Evolutionary conservation across 92 coral and sea anemone species (phyloP), one percentile per base, ranked within the genome.

Genomic region (Chrysogorgia sp.): DNA sequence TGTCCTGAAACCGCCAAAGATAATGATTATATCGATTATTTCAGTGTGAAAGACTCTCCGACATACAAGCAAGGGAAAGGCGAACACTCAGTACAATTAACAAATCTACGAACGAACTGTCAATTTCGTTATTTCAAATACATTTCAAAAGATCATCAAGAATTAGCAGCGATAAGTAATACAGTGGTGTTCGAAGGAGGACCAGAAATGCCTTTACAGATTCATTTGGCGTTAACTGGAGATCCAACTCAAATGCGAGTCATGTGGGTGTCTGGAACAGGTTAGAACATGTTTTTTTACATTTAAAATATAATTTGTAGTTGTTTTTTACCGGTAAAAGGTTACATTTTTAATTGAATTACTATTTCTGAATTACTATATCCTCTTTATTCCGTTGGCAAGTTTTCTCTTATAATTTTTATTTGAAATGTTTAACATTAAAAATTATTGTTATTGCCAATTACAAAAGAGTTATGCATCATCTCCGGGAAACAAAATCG

Each of bases 231-330:
- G 25, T 90, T 93, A 14, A 90, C 97, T 30, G 91, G 93, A 12
- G 85, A 93, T 45, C 97, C 97, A n/a, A 84, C 91, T 33, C 84
- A 93, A 70, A 90, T 93, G 96, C 75, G 97, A 76, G 91, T 90
- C 1, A 93, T 89, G 93, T 93, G 97, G 97, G 90, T 93, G 17
- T 93, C 97, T 20, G 97, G 96, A 1, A 85, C 97, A 60, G 85
- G 97, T 93, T 69, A 86, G 85, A 37, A 37, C 43, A n/a, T n/a
- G n/a, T n/a, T n/a, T n/a, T n/a, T n/a, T n/a, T n/a, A n/a, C n/a
- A n/a, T n/a, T n/a, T n/a, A n/a, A n/a, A n/a, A n/a, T n/a, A n/a
- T n/a, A n/a, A n/a, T n/a, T n/a, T 7, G 23, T 15, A 6, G 13
- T 15, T 63, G 70, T 52, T 15, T 2, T 56, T 21, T 10, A 10